Conservation (phyloP, 2,797 vertebrate species). For the Chaetodon trifasciatus region DNA sequence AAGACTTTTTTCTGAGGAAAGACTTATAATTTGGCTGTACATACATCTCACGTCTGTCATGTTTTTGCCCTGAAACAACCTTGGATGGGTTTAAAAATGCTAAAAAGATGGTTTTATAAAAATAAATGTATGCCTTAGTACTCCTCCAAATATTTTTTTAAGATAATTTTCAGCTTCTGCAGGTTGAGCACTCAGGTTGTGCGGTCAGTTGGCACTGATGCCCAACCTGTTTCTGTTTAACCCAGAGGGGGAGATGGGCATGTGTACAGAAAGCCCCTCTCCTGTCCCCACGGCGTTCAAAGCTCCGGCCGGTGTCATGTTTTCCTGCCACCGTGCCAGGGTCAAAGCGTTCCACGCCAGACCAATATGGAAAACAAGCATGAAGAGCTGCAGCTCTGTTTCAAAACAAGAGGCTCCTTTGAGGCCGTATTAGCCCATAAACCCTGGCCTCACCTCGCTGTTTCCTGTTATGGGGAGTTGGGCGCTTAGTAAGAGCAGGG, state of each 20-base stretch:
- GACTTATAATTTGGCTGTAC: neutral
- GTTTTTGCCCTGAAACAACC: neutral
- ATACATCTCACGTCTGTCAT: neutral
- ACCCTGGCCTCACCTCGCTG: conserved; percentile 81
- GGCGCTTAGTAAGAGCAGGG: conserved; percentile 25
- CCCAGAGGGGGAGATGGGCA: conserved; percentile 14
- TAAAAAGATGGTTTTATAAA: neutral
- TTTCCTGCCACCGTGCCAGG: conserved; percentile 84
- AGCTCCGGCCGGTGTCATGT: conserved; percentile 76
- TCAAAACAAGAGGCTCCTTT: conserved; percentile 83
- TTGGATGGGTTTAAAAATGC: neutral
- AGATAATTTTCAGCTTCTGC: conserved; percentile 21
- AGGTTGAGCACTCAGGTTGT: conserved; percentile 45
- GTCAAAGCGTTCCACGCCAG: conserved; percentile 78
- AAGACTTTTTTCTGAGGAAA: neutral
- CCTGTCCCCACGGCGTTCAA: conserved; percentile 68
- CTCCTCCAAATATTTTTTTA: neutral
- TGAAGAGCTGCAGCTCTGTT: conserved; percentile 80
- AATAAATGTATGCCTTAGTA: neutral
- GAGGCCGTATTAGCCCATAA: conserved; percentile 78
- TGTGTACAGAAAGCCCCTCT: conserved; percentile 47
- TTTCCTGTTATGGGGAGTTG: conserved; percentile 82
- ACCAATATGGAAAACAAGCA: conserved; percentile 79
- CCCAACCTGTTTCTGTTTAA: conserved; percentile 54
- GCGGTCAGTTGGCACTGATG: conserved; percentile 21